Evolutionary conservation across 2,888 invertebrate genomes (phyloP), one percentile per base, ranked within the genome.

Genomic region (Habroteleia sp.): DNA sequence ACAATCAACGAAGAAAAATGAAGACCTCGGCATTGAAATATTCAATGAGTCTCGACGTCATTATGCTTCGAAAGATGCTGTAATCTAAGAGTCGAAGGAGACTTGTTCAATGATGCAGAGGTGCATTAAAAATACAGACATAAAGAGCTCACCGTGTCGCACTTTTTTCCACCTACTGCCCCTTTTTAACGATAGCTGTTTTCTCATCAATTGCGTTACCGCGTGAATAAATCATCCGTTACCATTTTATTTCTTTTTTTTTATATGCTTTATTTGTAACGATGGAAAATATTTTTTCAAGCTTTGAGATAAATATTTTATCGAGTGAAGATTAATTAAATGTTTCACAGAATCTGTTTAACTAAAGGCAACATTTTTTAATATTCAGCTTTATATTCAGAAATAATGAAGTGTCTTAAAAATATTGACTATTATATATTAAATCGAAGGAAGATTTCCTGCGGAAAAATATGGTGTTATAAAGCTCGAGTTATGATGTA

Each of bases 391-490:
- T n/a, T 46, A 7, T 17, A 35, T 27, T 13, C 11, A 27, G 16
- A 62, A 42, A 42, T 13, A 48, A 41, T 3, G 31, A 27, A 31
- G 37, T 29, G 20, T 44, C 63, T 54, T 13, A 62, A 48, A 62
- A 39, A 42, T 23, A 62, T 52, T 44, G 50, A 37, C 39, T 56
- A 58, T 48, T 41, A n/a, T n/a, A n/a, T n/a, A n/a, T n/a, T n/a
- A n/a, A n/a, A 52, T 60, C 37, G 23, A 10, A n/a, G 41, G 35
- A 39, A 41, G 25, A 23, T 41, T 60, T 56, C 76, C 80, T 80
- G 78, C 80, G 82, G 82, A 84, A 86, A 86, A 86, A 86, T 87
- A 87, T 86, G 84, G 85, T 87, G 86, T 85, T 87, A 87, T 86
- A 87, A 87, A 87, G 86, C 84, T 84, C 82, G 82, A 82, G 82